These are phyloP conservation scores for Eumacrocentrus americanus DNA, from an alignment of 2,888 invertebrate species.

Conservation along the genomic window DNA sequence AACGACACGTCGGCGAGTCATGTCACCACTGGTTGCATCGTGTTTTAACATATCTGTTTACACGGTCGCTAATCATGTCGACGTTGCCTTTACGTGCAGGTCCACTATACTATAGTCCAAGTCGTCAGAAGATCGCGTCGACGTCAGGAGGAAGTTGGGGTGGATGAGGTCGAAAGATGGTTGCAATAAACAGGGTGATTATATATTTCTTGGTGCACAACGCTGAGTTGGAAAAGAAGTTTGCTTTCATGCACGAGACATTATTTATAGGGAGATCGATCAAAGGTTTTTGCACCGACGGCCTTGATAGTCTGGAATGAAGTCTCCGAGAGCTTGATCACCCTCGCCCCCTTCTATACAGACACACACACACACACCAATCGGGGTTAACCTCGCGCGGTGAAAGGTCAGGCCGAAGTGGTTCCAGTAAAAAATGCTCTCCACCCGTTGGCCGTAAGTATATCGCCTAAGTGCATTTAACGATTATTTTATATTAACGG, in stretches of 20 bases:
- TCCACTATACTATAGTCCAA: no score
- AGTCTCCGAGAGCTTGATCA: conserved; percentile 17
- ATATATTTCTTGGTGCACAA: conserved; percentile 14
- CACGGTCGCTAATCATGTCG: conserved; percentile 58
- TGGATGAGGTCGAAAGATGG: background rate
- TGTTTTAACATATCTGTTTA: conserved; percentile 60
- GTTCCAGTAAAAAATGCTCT: conserved; percentile 50
- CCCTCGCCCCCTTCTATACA: background rate
- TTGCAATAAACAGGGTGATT: conserved; percentile 8
- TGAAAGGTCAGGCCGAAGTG: conserved; percentile 43
- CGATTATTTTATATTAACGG: conserved; percentile 59
- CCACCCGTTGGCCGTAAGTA: conserved; percentile 47
- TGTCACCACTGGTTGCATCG: conserved; percentile 51
- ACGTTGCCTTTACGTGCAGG: conserved; percentile 22
- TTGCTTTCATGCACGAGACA: conserved; percentile 1
- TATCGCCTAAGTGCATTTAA: conserved; percentile 57
- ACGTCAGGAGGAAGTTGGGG: background rate
- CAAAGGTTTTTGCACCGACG: conserved; percentile 15
- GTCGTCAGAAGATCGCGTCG: conserved; percentile 3
- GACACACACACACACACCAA: background rate
- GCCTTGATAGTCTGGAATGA: conserved; percentile 24
- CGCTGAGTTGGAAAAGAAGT: conserved; percentile 6
- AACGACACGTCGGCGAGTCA: conserved; percentile 46
- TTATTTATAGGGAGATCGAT: conserved; percentile 24
- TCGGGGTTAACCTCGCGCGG: conserved; percentile 22